A percentile compares a stretch with the other conserved stretches of the same genome.
Evolutionary conservation across 2,888 invertebrate genomes (phyloP).

Genomic region (Saturnia pavonia): DNA sequence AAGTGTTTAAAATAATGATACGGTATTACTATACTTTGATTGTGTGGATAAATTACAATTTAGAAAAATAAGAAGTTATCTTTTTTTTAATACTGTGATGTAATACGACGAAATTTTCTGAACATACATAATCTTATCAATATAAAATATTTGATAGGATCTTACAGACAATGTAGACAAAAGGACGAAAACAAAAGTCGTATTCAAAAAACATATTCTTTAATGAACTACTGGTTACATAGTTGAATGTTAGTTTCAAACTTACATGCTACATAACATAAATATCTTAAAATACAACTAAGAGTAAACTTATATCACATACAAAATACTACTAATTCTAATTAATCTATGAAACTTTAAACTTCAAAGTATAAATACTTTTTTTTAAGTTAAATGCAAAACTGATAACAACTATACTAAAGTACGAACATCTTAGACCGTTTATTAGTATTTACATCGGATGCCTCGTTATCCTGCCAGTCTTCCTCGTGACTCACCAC

Average conservation of each 20-base stretch:
- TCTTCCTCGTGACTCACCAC: conserved; percentile 49
- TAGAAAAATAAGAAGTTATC: too few relatives aligned
- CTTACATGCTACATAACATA: conserved; percentile 1
- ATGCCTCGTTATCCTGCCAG: conserved; percentile 56
- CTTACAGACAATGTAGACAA: background rate
- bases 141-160: background rate
- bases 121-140: background rate
- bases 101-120: background rate
- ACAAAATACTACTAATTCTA: background rate
- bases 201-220: background rate
- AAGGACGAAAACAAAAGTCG: background rate
- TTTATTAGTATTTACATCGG: conserved; percentile 60
- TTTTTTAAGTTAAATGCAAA: background rate
- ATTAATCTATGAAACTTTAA: background rate
- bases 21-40: too few relatives aligned
- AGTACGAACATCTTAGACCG: conserved; percentile 19
- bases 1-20: too few relatives aligned
- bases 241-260: background rate
- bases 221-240: background rate
- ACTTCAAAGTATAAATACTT: background rate
- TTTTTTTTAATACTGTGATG: too few relatives aligned
- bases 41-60: too few relatives aligned
- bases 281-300: background rate
- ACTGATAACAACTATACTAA: background rate
- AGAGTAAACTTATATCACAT: background rate